Base-by-base conservation (phyloP, 2,888 invertebrate species). In the Oligia fasciuncula region DNA sequence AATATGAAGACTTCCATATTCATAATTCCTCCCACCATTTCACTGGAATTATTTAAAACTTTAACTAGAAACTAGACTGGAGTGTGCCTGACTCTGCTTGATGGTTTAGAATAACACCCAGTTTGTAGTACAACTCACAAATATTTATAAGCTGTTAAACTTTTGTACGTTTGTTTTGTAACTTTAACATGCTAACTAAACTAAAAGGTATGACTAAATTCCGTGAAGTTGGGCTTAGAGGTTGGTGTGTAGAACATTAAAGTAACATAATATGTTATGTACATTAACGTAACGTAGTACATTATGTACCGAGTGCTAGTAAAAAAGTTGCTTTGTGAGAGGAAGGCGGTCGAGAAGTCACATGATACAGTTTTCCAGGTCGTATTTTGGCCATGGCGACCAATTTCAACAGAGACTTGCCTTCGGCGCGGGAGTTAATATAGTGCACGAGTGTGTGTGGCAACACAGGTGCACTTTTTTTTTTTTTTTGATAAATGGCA, bases 1-100 rank as follows among this genome's bases (percentile, higher is more conserved):
- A 72, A 68, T 63, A 49, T 14, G 46, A n/a, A 4, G 13, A 11
- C 11, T 84, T 79, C 35, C 84, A 84, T 81, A 84, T 81, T 69
- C 72, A 84, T 79, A 57, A 29, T 23, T 65, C 57, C 49, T 43
- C 57, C 35, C 35, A 17, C 63, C 68, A 84, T 51, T 65, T 69
- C 35, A 11, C n/a, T 35, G 62, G 84, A 69, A 79, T 81, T 84
- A 84, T 73, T 81, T 81, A 79, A 84, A 81, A 81, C 73, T 81
- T 84, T 6, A 40, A 60, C 80, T 17, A 14, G 67, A 19, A 72
- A 63, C 67, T 67, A 83, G 29, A 68, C 68, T n/a, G 77, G 46
- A 49, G 23, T 67, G 14, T 51, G 9, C 62, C n/a, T 43, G 62
- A 67, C 29, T 71, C 46, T 19, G 9, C 29, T 40, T 14, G 54